Evolutionary conservation across 2,113 vertebrate species (phyloP).

Genomic region (Hypanus sabinus): DNA sequence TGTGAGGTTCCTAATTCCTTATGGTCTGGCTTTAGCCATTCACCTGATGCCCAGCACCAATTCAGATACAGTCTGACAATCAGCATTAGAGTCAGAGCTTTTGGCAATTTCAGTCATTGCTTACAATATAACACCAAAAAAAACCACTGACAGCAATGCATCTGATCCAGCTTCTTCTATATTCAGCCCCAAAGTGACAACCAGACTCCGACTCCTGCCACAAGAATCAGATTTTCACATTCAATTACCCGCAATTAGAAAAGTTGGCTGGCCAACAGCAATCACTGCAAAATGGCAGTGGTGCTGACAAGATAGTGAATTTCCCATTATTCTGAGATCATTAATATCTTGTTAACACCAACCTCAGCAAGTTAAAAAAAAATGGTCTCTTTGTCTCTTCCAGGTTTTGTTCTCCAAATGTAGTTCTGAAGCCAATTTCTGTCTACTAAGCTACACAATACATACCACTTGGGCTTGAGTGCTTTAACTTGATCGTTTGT

Average conservation of each 20-base stretch:
- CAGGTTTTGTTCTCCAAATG: neutral
- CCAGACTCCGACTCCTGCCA: neutral
- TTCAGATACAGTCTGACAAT: neutral
- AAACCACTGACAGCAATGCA: neutral
- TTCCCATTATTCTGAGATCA: neutral
- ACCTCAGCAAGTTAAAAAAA: neutral
- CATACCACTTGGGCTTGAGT: too few relatives aligned
- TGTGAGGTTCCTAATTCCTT: neutral
- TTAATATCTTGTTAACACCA: neutral
- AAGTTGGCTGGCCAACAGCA: neutral
- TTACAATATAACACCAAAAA: neutral
- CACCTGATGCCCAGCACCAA: neutral
- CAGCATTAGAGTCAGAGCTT: neutral
- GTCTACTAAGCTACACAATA: neutral
- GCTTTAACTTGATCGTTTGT: neutral
- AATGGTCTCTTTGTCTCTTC: neutral
- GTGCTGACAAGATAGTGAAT: neutral
- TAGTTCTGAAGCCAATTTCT: neutral
- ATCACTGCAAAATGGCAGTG: neutral
- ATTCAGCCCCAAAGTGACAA: neutral
- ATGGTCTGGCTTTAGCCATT: neutral
- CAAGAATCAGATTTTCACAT: neutral
- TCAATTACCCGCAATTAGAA: neutral
- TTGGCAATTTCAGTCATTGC: neutral
- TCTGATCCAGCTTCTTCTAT: neutral